A percentile compares a stretch with the other conserved stretches of the same genome.
These are phyloP conservation scores for Sphinx pinastri DNA, from an alignment of 2,888 invertebrate species.

Conservation along the genomic window DNA sequence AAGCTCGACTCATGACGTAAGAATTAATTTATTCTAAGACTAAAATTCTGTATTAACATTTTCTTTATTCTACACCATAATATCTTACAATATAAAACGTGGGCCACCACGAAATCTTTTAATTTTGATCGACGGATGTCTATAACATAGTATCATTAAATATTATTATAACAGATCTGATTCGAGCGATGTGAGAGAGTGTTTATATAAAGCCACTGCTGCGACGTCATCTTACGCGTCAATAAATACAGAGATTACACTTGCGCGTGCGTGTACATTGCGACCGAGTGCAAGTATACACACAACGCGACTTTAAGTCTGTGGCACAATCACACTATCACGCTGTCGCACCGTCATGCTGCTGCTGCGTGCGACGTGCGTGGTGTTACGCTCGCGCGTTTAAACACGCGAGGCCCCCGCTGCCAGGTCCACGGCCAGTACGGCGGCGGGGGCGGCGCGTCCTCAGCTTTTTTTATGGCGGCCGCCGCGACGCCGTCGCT, in stretches of 20 bases:
- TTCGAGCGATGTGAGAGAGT: neutral
- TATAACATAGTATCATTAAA: neutral
- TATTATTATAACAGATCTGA: neutral
- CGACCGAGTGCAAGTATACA: neutral
- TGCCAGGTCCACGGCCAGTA: slow-evolving; percentile 74
- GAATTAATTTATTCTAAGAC: neutral
- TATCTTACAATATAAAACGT: neutral
- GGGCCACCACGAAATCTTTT: neutral
- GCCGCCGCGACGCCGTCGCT: slow-evolving; percentile 67
- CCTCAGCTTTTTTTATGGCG: slow-evolving; percentile 74
- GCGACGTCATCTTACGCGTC: slow-evolving; percentile 6
- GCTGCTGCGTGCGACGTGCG: neutral
- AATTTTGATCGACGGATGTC: neutral
- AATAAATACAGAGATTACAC: slow-evolving; percentile 23
- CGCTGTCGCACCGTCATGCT: neutral
- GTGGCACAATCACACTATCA: slow-evolving; percentile 1
- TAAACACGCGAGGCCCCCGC: slow-evolving; percentile 67
- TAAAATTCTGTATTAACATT: neutral
- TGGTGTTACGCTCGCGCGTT: slow-evolving; percentile 28
- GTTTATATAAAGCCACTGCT: neutral
- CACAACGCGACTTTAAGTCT: slow-evolving; percentile 1
- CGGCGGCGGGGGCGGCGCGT: slow-evolving; percentile 81
- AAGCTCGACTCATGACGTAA: neutral
- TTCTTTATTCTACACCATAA: neutral
- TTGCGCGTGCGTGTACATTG: neutral